Conservation (phyloP, 2,113 vertebrate genomes). For the Caranx melampygus region DNA sequence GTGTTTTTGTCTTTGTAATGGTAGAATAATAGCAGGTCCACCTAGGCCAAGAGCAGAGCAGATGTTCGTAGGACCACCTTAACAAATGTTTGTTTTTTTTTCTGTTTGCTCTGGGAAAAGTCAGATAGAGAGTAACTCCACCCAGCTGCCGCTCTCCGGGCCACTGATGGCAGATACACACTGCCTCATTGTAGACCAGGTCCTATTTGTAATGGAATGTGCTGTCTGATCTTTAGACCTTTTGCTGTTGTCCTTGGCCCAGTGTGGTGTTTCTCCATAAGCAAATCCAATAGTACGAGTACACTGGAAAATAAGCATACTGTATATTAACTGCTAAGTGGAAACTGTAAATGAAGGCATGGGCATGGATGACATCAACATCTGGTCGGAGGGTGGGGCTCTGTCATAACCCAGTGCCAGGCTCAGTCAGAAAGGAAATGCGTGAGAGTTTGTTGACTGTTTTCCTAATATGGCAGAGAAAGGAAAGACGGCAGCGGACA, state of each 20-base stretch:
- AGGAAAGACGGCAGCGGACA: slow-evolving; percentile 57
- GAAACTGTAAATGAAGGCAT: slow-evolving; percentile 59
- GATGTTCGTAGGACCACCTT: slow-evolving; percentile 79
- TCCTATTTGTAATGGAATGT: slow-evolving; percentile 53
- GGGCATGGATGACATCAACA: slow-evolving; percentile 59
- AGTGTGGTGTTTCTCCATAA: slow-evolving; percentile 28
- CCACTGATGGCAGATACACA: slow-evolving; percentile 58
- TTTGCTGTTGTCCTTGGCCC: slow-evolving; percentile 61
- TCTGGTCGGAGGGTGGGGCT: slow-evolving; percentile 62
- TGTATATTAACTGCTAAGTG: slow-evolving; percentile 55
- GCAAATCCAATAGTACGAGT: slow-evolving; percentile 35
- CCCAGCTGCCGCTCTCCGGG: slow-evolving; percentile 41
- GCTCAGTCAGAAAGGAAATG: slow-evolving; percentile 57
- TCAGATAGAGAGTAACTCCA: slow-evolving; percentile 45
- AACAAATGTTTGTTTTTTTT: slow-evolving; percentile 69
- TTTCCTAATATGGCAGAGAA: slow-evolving; percentile 73
- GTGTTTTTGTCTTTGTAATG: slow-evolving; percentile 41
- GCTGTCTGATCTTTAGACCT: slow-evolving; percentile 63
- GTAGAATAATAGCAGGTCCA: slow-evolving; percentile 40
- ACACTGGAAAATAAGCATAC: slow-evolving; percentile 60
- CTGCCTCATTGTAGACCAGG: slow-evolving; percentile 39
- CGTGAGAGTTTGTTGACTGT: slow-evolving; percentile 60
- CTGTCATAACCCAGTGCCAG: slow-evolving; percentile 35
- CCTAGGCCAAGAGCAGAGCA: slow-evolving; percentile 44
- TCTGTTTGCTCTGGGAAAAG: slow-evolving; percentile 65